Percentiles rank a stretch among this genome's conserved stretches.
phyloP scores from a whole-genome alignment of 2,797 vertebrate species.

The Muraenolepis orangiensis region DNA sequence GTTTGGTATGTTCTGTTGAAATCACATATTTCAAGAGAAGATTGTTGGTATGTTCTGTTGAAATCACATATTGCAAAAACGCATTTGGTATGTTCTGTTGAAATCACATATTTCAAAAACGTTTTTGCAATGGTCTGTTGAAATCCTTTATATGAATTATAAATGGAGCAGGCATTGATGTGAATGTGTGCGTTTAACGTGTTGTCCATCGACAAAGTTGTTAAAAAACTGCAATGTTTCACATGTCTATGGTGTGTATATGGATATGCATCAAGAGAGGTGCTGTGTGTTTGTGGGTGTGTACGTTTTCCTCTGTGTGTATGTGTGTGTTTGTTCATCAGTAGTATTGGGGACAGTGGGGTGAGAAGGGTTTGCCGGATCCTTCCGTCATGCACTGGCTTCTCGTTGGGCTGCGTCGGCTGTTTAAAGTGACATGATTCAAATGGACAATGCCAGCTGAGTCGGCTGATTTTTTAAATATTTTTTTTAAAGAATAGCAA shows the following conservation, averaged over 20 bases:
- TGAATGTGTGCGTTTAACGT: no score
- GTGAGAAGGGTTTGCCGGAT: neutral
- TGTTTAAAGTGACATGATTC: neutral
- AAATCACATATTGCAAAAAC: no score
- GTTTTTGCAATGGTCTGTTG: no score
- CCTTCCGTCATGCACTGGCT: neutral
- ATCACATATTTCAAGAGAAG: no score
- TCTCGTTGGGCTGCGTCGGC: conserved; percentile 3
- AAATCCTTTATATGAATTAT: no score
- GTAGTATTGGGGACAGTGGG: neutral
- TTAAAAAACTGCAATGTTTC: neutral
- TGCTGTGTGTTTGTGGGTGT: neutral
- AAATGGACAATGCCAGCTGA: conserved; percentile 18
- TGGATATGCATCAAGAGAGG: neutral
- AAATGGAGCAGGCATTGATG: no score
- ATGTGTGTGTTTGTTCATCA: neutral
- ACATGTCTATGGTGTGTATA: neutral
- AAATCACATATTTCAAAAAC: no score
- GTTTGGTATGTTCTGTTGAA: no score
- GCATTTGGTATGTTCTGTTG: no score
- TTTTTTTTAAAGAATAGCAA: conserved; percentile 21
- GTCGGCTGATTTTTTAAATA: no score
- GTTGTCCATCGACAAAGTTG: no score
- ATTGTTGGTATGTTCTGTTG: no score
- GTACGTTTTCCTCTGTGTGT: neutral